These are phyloP conservation scores for Noctua comes DNA, from an alignment of 2,888 invertebrate species.

Conservation along the genomic window DNA sequence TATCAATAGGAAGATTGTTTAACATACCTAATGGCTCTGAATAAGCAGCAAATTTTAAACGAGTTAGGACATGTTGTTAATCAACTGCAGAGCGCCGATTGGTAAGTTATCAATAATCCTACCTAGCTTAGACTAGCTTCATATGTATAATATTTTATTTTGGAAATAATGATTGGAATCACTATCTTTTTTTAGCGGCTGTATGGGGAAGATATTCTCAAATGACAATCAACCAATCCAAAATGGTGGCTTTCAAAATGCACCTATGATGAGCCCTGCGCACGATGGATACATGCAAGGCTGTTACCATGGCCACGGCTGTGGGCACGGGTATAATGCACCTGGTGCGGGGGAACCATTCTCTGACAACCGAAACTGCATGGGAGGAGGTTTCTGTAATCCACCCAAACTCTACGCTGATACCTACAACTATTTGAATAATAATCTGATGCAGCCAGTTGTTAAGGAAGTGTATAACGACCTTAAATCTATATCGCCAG, in stretches of 20 bases:
- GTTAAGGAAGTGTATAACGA: slow-evolving; percentile 85
- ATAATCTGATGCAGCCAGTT: slow-evolving; percentile 84
- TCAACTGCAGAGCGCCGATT: slow-evolving; percentile 86
- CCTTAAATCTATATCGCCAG: slow-evolving; percentile 79
- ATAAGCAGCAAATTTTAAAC: slow-evolving; percentile 84
- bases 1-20: slow-evolving; percentile 31
- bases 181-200: slow-evolving; percentile 77
- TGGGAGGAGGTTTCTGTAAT: slow-evolving; percentile 78
- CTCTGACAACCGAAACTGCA: slow-evolving; percentile 60
- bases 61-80: slow-evolving; percentile 87
- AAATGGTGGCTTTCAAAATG: slow-evolving; percentile 51
- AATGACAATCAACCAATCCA: slow-evolving; percentile 67
- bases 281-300: slow-evolving; percentile 73
- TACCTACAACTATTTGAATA: slow-evolving; percentile 82
- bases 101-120: slow-evolving; percentile 73
- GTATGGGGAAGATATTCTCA: slow-evolving; percentile 86
- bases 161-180: neutral
- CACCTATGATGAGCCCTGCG: slow-evolving; percentile 62
- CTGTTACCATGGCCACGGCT: slow-evolving; percentile 73
- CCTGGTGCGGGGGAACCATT: slow-evolving; percentile 74
- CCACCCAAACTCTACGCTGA: slow-evolving; percentile 82
- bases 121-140: neutral
- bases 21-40: slow-evolving; percentile 81
- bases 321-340: slow-evolving; percentile 60
- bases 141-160: no score